phyloP scores from a whole-genome alignment of 2,113 vertebrate species.

The Uropsilus gracilis region DNA sequence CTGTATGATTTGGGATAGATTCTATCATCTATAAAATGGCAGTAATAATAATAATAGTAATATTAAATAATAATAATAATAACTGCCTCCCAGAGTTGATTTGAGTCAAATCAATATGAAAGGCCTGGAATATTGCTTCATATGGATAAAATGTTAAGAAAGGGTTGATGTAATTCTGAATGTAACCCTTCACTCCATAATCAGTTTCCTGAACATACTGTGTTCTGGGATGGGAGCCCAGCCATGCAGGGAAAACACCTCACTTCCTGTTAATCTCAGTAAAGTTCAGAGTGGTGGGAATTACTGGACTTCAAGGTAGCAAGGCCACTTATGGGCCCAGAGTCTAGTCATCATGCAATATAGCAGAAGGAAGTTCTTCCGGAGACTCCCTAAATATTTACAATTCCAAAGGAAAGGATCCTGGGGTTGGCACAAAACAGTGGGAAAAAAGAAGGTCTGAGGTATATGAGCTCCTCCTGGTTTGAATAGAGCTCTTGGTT shows the following conservation, averaged over 20 bases:
- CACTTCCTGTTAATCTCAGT: neutral
- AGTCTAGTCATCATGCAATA: neutral
- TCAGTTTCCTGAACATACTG: neutral
- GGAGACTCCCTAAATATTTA: neutral
- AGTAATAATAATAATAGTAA: neutral
- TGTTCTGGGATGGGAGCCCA: neutral
- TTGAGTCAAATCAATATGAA: neutral
- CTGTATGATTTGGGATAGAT: neutral
- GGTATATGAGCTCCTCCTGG: neutral
- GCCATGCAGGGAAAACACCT: accelerated
- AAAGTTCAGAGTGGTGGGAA: neutral
- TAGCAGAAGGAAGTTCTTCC: neutral
- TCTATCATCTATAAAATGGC: neutral
- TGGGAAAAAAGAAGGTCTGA: neutral
- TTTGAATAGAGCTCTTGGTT: neutral
- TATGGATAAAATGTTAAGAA: neutral
- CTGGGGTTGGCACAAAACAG: neutral
- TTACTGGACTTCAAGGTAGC: neutral
- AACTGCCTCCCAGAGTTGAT: neutral
- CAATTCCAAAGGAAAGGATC: neutral
- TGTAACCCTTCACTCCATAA: neutral
- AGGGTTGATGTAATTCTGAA: neutral
- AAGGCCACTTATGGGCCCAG: neutral
- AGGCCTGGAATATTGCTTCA: neutral
- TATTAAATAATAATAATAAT: neutral